Percentiles rank a stretch among this genome's conserved stretches.
These are phyloP conservation scores for Centroberyx gerrardi DNA, from an alignment of 2,797 vertebrate species.

Conservation along the genomic window DNA sequence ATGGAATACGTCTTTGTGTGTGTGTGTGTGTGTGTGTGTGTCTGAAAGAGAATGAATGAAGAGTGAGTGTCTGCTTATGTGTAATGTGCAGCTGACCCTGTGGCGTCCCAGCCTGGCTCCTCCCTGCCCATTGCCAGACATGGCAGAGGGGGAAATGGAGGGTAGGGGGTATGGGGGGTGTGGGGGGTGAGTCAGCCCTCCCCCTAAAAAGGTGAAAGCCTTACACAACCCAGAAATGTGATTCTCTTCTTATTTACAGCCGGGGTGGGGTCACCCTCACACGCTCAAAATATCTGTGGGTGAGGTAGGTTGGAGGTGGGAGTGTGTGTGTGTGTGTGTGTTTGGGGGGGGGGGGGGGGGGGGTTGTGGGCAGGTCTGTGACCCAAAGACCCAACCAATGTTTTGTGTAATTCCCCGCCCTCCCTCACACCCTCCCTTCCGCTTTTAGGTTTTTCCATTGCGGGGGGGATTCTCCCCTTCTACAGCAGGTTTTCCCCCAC, in stretches of 20 bases:
- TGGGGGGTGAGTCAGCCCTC: neutral
- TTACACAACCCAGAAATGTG: constrained; percentile 65
- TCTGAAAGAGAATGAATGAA: constrained; percentile 3
- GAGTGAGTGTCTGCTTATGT: neutral
- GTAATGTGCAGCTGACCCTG: neutral
- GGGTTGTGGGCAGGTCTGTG: constrained; percentile 40
- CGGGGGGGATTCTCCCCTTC: neutral
- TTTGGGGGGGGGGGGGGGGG: constrained; percentile 6
- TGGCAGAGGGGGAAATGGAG: neutral
- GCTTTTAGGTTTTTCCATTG: constrained; percentile 2
- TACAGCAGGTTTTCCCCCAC: neutral
- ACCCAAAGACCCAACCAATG: neutral
- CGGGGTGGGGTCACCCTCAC: constrained; percentile 53
- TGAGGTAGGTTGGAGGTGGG: constrained; percentile 1
- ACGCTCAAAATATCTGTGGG: constrained; percentile 60
- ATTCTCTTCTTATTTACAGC: constrained; percentile 54
- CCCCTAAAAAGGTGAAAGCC: constrained; percentile 41
- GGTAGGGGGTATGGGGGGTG: no score
- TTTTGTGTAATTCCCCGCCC: constrained; percentile 17
- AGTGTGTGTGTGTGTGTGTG: constrained; percentile 3
- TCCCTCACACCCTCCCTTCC: neutral
- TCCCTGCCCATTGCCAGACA: no score
- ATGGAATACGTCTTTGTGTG: constrained; percentile 32
- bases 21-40: neutral
- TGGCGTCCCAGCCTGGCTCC: neutral